A percentile compares a stretch with the other conserved stretches of the same genome.
Conservation (phyloP, 2,797 vertebrate species). For the Cuniculus paca region DNA sequence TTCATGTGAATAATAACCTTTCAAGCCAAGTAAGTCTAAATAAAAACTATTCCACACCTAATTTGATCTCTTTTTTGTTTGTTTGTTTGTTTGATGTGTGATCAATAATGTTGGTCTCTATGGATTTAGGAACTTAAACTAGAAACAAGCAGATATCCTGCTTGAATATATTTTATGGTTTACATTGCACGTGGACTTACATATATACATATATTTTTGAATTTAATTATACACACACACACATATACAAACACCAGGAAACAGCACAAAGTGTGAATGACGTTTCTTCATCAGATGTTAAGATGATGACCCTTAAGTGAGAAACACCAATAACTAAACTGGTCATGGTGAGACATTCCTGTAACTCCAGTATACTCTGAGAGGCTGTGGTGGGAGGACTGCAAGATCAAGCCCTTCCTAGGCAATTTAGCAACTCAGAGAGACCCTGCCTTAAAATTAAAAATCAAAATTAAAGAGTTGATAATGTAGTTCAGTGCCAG, state of each 20-base stretch:
- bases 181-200: background rate
- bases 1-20: background rate
- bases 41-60: background rate
- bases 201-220: too few relatives aligned
- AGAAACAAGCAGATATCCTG: background rate
- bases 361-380: background rate
- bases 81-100: background rate
- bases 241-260: background rate
- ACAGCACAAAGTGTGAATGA: background rate
- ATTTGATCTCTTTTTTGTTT: background rate
- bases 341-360: too few relatives aligned
- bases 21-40: background rate
- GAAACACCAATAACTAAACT: background rate
- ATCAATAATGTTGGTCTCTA: background rate
- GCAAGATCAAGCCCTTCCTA: background rate
- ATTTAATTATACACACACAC: background rate
- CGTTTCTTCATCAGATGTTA: background rate
- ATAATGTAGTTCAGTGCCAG: background rate
- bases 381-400: rapidly evolving
- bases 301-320: background rate
- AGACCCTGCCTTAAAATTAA: background rate
- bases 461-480: background rate
- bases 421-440: background rate
- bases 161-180: background rate
- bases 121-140: background rate